A percentile compares a stretch with the other conserved stretches of the same genome.
Evolutionary conservation across 2,888 invertebrate species (phyloP).

Genomic region (Kuschelorhynchus macadamiae): DNA sequence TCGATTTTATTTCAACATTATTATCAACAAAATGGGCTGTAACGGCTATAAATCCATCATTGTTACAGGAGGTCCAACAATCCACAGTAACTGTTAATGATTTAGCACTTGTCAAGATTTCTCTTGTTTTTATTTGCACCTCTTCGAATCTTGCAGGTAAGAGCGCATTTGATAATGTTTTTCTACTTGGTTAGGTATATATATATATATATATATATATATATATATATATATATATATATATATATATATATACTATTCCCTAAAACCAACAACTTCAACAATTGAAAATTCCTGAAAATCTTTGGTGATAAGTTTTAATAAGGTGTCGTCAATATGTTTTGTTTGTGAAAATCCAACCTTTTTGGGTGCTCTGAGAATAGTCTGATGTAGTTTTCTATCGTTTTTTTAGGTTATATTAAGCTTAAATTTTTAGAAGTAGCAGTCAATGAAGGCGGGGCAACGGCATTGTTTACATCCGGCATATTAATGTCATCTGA

Average conservation of each 20-base stretch:
- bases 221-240: conserved; percentile 11
- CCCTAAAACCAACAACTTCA: neutral
- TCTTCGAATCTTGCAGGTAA: conserved; percentile 33
- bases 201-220: too few species aligned
- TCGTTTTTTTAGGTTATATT: neutral
- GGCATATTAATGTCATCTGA: too few species aligned
- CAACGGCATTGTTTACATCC: too few species aligned
- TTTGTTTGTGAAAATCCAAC: conserved; percentile 1
- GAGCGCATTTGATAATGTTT: conserved; percentile 22
- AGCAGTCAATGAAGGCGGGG: neutral
- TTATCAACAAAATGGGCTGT: conserved; percentile 55
- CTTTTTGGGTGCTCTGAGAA: neutral
- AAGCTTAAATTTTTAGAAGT: too few species aligned
- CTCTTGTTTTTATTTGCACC: neutral
- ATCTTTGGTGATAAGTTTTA: neutral
- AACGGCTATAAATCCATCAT: conserved; percentile 55
- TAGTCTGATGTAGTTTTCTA: neutral
- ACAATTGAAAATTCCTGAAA: conserved; percentile 10
- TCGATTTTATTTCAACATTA: conserved; percentile 51
- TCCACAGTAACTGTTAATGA: conserved; percentile 53
- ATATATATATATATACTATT: conserved; percentile 11
- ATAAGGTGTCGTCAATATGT: neutral
- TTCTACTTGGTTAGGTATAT: conserved; percentile 28
- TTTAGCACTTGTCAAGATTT: neutral
- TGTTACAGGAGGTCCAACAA: conserved; percentile 52